Evolutionary conservation across 2,113 vertebrate species (phyloP), one percentile per base, ranked within the genome.

Genomic region (Paradisaea rubra): DNA sequence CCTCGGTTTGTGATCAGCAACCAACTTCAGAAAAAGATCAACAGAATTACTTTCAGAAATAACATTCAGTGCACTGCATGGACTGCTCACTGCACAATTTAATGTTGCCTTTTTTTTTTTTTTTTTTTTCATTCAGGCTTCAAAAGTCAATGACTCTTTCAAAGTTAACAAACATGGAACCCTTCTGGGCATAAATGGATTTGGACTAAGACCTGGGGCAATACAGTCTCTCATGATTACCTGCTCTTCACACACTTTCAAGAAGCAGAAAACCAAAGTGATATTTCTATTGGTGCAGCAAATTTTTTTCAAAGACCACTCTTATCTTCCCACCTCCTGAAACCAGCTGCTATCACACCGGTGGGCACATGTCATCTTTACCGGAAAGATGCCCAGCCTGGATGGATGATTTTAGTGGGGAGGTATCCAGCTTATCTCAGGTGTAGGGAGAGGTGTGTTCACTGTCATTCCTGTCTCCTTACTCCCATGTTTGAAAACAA

Each of bases 31-130:
- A 69, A 79, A 70, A 91, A 80, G 41, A 85, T 35, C 52, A 77
- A 59, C 28, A 76, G 39, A 92, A 77, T 25, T 66, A 79, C 42
- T 54, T 63, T 25, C 68, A 94, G 81, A 93, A 94, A 80, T 22
- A 91, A 80, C 17, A 42, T 27, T 45, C 27, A 50, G 33, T 20
- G 49, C 41, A 71, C 35, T 60, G 35, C 37, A 47, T 6, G 28
- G 15, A 45, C 52, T 2, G 4, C 15, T 86, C 70, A 60, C 65
- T 45, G 23, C 63, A 84, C 28, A 13, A 47, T 66, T 57, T 16
- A 53, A 11, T 14, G 20, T 7, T 33, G 19, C 13, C 25, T 16
- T 27, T 33, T 59, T 56, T 28, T 23, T 80, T 28, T 23, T 80
- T 35, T 54, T n/a, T 41, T 37, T 60, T 39, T 10, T 3, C 4